Conservation (phyloP, 2,888 invertebrate genomes). For the Cenopis cana region DNA sequence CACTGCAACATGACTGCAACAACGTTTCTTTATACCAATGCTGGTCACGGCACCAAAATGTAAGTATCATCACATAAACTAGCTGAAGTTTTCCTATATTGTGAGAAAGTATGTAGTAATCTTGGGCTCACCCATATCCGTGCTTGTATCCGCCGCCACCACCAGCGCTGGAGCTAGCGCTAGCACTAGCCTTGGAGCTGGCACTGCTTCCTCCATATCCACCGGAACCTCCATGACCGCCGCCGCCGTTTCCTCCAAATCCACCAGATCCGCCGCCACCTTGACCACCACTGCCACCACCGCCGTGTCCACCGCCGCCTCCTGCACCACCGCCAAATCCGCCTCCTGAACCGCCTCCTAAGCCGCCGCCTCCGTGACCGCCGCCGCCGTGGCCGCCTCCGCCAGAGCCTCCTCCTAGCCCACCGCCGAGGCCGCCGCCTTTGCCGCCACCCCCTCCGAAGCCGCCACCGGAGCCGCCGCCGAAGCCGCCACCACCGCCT, state of each 20-base stretch:
- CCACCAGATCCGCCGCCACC: slow-evolving; percentile 49
- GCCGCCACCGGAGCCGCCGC: neutral
- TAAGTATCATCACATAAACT: neutral
- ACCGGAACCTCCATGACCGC: slow-evolving; percentile 48
- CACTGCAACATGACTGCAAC: no score
- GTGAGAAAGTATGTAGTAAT: neutral
- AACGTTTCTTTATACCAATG: neutral
- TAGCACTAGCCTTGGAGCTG: slow-evolving; percentile 46
- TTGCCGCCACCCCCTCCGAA: neutral
- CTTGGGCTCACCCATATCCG: slow-evolving; percentile 60
- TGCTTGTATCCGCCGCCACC: slow-evolving; percentile 54
- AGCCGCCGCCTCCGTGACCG: slow-evolving; percentile 62
- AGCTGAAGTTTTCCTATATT: neutral
- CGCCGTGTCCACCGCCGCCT: slow-evolving; percentile 48
- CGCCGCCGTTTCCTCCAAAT: slow-evolving; percentile 48
- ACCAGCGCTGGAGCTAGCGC: slow-evolving; percentile 50
- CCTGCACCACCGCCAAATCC: slow-evolving; percentile 50
- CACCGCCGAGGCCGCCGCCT: neutral
- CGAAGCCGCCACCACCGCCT: neutral
- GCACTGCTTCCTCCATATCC: slow-evolving; percentile 45
- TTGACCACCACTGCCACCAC: slow-evolving; percentile 50
- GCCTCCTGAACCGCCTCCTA: slow-evolving; percentile 51
- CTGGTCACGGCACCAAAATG: neutral
- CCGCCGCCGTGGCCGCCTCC: slow-evolving; percentile 46
- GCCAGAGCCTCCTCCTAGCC: neutral